Conservation (phyloP, 2,797 vertebrate genomes). For the Myripristis jacobus region DNA sequence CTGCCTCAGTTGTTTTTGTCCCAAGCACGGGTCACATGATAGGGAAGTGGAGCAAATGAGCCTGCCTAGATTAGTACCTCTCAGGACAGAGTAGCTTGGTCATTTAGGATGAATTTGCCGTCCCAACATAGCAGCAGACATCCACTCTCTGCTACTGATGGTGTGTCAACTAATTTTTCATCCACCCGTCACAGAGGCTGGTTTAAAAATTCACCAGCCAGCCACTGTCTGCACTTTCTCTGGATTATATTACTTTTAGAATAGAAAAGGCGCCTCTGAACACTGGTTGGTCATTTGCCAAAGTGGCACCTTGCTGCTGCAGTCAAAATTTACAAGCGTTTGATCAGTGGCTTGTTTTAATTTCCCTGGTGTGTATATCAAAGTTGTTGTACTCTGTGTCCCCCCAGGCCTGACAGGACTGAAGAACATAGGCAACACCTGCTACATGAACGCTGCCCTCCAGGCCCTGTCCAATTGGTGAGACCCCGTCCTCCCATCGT, state of each 20-base stretch:
- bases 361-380: slow-evolving; percentile 29
- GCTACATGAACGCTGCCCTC: slow-evolving; percentile 99
- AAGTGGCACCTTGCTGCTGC: slow-evolving; percentile 11
- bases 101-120: background rate
- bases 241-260: background rate
- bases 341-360: slow-evolving; percentile 45
- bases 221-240: background rate
- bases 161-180: background rate
- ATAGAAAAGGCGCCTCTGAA: slow-evolving; percentile 5
- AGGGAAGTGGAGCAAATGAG: slow-evolving; percentile 20
- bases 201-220: slow-evolving; percentile 14
- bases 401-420: slow-evolving; percentile 93
- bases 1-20: slow-evolving; percentile 51
- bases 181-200: background rate
- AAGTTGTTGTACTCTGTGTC: slow-evolving; percentile 28
- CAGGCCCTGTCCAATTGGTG: slow-evolving; percentile 99
- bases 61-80: slow-evolving; percentile 1
- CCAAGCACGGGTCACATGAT: slow-evolving; percentile 42
- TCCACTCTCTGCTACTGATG: background rate
- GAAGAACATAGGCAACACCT: slow-evolving; percentile 99
- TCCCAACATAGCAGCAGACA: background rate
- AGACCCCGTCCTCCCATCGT: slow-evolving; percentile 54
- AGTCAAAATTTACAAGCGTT: slow-evolving; percentile 28
- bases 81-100: slow-evolving; percentile 6
- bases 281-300: background rate